Conservation (phyloP, 2,113 vertebrate genomes). For the Micronycteris hirsuta region DNA sequence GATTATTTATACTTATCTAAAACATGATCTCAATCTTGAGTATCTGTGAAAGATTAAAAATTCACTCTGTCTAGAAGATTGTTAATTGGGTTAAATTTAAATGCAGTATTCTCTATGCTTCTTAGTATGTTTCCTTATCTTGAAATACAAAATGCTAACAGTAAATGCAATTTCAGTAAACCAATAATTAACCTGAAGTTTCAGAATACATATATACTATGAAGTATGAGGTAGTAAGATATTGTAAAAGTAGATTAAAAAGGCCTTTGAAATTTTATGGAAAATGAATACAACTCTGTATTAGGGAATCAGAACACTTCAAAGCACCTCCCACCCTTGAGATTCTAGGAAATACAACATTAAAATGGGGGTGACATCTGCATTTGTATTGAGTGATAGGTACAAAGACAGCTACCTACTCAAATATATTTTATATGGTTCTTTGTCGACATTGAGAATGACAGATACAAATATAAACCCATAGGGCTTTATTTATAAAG, state of each 20-base stretch:
- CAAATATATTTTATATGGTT: conserved; percentile 9
- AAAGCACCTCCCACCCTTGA: neutral
- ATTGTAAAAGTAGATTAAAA: neutral
- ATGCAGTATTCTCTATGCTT: neutral
- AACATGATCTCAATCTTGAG: neutral
- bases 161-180: neutral
- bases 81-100: neutral
- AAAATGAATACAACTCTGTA: neutral
- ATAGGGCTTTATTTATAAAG: conserved; percentile 52
- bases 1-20: neutral
- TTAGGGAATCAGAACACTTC: neutral
- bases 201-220: neutral
- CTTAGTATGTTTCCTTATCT: neutral
- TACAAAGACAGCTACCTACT: conserved; percentile 38
- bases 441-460: conserved; percentile 37
- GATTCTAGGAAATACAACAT: neutral
- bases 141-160: neutral
- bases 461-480: conserved; percentile 49
- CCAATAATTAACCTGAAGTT: neutral
- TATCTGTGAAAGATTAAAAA: conserved; percentile 3
- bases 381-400: conserved; percentile 37
- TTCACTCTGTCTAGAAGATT: neutral
- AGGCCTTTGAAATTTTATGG: neutral
- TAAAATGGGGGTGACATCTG: conserved; percentile 22
- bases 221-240: neutral